Conservation (phyloP, 2,888 invertebrate species). For the Volucella inflata region DNA sequence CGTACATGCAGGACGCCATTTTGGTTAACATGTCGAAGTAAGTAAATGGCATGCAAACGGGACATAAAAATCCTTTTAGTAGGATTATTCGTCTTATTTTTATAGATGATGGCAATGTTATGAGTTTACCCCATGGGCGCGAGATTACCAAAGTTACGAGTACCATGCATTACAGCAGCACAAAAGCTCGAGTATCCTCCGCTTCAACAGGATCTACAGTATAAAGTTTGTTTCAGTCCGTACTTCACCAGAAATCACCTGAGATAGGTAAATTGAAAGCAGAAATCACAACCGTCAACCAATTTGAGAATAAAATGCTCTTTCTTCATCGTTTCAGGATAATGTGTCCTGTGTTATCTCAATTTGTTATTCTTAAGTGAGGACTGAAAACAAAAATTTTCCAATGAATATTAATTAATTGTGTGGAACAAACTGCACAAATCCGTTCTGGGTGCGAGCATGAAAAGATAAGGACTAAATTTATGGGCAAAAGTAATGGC, state of each 20-base stretch:
- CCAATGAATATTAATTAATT: conserved; percentile 42
- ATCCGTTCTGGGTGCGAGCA: not conserved
- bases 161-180: too few species aligned
- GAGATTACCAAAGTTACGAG: too few species aligned
- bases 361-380: conserved; percentile 2
- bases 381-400: not conserved
- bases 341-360: conserved; percentile 15
- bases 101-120: not conserved
- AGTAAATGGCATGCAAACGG: conserved; percentile 6
- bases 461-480: conserved; percentile 10
- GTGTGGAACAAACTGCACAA: conserved; percentile 7
- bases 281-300: too few species aligned
- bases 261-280: too few species aligned
- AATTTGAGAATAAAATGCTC: conserved; percentile 33
- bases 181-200: too few species aligned
- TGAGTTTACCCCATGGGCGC: too few species aligned
- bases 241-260: too few species aligned
- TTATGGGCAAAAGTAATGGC: conserved; percentile 6
- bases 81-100: not conserved
- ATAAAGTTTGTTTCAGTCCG: too few species aligned
- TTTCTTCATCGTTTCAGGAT: conserved; percentile 39
- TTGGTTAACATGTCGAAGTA: not conserved
- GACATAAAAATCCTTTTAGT: conserved; percentile 26
- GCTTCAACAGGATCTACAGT: too few species aligned
- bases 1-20: conserved; percentile 11